Evolutionary conservation across 2,113 vertebrate genomes (phyloP).

Genomic region (Pituophis catenifer): DNA sequence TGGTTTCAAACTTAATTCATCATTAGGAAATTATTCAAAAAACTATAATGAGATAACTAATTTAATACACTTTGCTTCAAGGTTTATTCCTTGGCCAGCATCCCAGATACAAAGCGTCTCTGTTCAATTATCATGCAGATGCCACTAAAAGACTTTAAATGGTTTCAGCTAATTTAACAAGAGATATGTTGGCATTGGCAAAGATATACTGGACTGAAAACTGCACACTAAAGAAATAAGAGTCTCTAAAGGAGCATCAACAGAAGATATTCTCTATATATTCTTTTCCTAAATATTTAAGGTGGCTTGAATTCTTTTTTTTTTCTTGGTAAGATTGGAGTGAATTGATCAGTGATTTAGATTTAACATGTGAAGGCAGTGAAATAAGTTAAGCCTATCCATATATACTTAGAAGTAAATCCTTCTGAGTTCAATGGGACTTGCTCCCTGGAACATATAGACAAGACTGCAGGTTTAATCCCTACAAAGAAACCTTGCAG

Average conservation of each 20-base stretch:
- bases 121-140: constrained; percentile 72
- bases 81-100: constrained; percentile 74
- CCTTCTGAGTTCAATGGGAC: neutral
- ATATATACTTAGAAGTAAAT: neutral
- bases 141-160: constrained; percentile 66
- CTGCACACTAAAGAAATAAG: constrained; percentile 38
- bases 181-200: constrained; percentile 52
- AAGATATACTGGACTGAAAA: constrained; percentile 48
- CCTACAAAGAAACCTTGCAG: neutral
- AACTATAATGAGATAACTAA: constrained; percentile 74
- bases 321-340: neutral
- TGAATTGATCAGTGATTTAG: neutral
- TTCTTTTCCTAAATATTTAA: neutral
- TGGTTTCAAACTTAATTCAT: constrained; percentile 65
- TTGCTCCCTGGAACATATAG: no score
- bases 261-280: neutral
- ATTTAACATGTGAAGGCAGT: neutral
- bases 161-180: constrained; percentile 69
- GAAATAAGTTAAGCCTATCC: neutral
- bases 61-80: constrained; percentile 76
- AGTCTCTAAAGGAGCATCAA: constrained; percentile 10
- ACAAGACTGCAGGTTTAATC: neutral
- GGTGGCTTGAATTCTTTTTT: neutral
- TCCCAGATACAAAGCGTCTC: constrained; percentile 74
- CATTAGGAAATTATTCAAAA: constrained; percentile 73